Percentiles rank a stretch among this genome's conserved stretches.
Conservation (phyloP, 2,113 vertebrate species). For the Protomyctophum bolini region DNA sequence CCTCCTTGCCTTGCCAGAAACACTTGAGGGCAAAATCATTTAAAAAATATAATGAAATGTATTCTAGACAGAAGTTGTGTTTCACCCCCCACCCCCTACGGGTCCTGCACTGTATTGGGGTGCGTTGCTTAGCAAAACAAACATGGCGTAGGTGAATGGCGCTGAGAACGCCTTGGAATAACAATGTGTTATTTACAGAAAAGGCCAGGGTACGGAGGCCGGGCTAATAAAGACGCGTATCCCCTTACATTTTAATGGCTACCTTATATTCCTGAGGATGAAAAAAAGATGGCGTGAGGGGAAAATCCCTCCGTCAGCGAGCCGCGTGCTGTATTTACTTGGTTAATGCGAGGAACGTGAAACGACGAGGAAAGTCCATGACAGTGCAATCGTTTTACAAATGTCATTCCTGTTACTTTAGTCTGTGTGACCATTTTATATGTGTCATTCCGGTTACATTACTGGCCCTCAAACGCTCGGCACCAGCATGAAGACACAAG, state of each 20-base stretch:
- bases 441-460: not conserved
- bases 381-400: conserved; percentile 27
- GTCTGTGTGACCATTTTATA: not conserved
- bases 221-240: conserved; percentile 64
- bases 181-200: conserved; percentile 80
- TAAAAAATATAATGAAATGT: conserved; percentile 80
- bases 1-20: conserved; percentile 57
- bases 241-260: conserved; percentile 72
- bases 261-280: conserved; percentile 42
- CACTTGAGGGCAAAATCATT: conserved; percentile 59
- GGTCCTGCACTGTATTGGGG: conserved; percentile 67
- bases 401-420: conserved; percentile 24
- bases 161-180: conserved; percentile 78
- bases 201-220: conserved; percentile 39
- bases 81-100: conserved; percentile 30
- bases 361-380: conserved; percentile 45
- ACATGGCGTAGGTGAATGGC: conserved; percentile 77
- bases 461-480: not conserved
- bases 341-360: conserved; percentile 43
- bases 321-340: conserved; percentile 47
- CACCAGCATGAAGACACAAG: not conserved
- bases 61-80: conserved; percentile 80
- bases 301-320: conserved; percentile 30
- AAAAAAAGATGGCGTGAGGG: conserved; percentile 28
- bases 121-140: conserved; percentile 82